Evolutionary conservation across 2,888 invertebrate species (phyloP).

Genomic region (Chaetoderma sp.): DNA sequence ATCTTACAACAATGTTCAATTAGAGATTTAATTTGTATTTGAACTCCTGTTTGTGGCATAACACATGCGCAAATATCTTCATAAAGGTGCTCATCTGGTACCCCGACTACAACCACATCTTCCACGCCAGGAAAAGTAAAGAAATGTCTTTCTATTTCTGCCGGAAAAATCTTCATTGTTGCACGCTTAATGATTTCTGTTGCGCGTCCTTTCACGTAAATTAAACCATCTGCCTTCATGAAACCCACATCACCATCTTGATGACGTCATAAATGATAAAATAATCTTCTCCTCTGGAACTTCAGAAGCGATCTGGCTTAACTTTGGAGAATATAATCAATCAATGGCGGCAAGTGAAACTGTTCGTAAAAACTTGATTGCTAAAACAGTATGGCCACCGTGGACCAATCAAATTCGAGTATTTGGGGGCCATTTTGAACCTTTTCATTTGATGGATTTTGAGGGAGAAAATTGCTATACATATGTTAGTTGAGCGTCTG

Average conservation of each 20-base stretch:
- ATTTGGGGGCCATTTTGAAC: no score
- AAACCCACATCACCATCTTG: neutral
- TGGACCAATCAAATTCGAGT: no score
- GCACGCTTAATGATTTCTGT: neutral
- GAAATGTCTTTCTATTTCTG: neutral
- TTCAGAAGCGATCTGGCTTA: no score
- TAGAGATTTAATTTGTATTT: neutral
- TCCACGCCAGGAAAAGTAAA: neutral
- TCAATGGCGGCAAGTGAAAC: no score
- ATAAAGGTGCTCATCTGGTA: slow-evolving; percentile 3
- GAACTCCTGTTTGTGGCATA: neutral
- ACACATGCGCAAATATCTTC: slow-evolving; percentile 4
- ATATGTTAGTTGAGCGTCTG: no score
- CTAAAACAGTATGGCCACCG: no score
- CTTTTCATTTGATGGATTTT: no score
- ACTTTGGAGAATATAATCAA: no score
- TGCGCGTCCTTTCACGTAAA: neutral
- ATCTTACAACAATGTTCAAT: neutral
- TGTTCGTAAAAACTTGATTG: no score
- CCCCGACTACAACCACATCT: slow-evolving; percentile 1
- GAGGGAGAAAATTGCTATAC: no score
- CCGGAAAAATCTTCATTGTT: slow-evolving; percentile 2
- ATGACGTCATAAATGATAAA: no score
- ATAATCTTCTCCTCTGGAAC: no score
- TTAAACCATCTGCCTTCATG: neutral